A percentile compares a stretch with the other conserved stretches of the same genome.
Conservation (phyloP, 2,888 invertebrate species). For the Megastigmus dorsalis region DNA sequence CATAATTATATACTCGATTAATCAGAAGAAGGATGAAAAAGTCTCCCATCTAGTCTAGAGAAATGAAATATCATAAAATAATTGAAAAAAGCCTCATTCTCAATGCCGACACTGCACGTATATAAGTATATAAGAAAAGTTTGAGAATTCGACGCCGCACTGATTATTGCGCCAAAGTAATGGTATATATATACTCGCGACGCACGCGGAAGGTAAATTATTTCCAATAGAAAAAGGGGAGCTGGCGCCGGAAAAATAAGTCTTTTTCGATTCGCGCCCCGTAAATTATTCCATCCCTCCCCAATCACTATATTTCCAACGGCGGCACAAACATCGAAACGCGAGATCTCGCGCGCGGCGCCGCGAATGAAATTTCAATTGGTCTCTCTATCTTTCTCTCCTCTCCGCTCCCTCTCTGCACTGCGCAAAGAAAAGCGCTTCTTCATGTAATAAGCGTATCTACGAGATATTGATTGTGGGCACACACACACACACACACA, state of each 20-base stretch:
- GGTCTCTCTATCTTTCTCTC: not conserved
- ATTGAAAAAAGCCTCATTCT: no score
- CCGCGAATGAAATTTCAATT: conserved; percentile 42
- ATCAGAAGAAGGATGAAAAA: no score
- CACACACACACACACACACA: no score
- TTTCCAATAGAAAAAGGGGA: no score
- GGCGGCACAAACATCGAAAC: conserved; percentile 29
- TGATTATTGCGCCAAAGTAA: no score
- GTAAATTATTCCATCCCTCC: conserved; percentile 33
- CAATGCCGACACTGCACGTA: no score
- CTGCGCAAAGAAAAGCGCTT: conserved; percentile 36
- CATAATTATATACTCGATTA: no score
- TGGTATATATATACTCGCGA: no score
- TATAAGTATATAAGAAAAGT: no score
- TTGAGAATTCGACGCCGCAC: no score
- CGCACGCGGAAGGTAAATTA: not conserved
- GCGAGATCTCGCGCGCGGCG: not conserved
- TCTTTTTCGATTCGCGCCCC: not conserved
- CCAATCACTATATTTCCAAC: conserved; percentile 39
- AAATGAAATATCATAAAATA: no score
- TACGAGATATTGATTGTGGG: conserved; percentile 46
- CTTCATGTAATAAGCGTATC: conserved; percentile 37
- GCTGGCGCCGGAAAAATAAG: not conserved
- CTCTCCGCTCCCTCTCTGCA: not conserved
- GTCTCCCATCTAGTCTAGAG: no score